Conservation (phyloP, 2,113 vertebrate species). For the Cynocephalus volans region DNA sequence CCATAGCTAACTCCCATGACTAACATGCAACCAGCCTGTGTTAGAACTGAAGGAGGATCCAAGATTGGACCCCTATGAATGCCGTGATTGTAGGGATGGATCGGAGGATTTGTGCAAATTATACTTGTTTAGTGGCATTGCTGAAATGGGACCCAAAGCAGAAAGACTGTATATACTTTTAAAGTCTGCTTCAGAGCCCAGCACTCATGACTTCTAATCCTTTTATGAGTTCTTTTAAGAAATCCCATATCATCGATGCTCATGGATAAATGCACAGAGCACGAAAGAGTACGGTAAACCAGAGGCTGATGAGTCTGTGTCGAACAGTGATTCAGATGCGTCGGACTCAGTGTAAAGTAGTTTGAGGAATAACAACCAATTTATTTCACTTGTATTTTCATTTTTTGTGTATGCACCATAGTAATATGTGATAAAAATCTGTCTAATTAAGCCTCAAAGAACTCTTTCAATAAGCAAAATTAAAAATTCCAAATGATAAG, state of each 20-base stretch:
- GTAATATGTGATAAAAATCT: constrained; percentile 69
- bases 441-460: constrained; percentile 79
- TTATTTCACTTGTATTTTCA: constrained; percentile 62
- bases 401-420: constrained; percentile 60
- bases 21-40: not conserved
- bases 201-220: not conserved
- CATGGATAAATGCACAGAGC: not conserved
- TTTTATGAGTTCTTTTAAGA: not conserved
- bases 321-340: not conserved
- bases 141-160: not conserved
- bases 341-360: not conserved
- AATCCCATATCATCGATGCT: not conserved
- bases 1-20: accelerated
- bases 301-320: not conserved
- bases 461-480: constrained; percentile 73
- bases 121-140: too few relatives aligned
- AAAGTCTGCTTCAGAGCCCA: not conserved
- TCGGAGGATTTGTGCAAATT: not conserved
- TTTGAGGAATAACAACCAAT: constrained; percentile 50
- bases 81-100: not conserved
- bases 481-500: constrained; percentile 69
- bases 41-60: accelerated
- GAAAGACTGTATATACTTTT: not conserved
- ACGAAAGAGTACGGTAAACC: not conserved
- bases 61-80: accelerated